Conservation (phyloP, 1,140 invertebrate genomes). For the Panagrolaimus sp. region DNA sequence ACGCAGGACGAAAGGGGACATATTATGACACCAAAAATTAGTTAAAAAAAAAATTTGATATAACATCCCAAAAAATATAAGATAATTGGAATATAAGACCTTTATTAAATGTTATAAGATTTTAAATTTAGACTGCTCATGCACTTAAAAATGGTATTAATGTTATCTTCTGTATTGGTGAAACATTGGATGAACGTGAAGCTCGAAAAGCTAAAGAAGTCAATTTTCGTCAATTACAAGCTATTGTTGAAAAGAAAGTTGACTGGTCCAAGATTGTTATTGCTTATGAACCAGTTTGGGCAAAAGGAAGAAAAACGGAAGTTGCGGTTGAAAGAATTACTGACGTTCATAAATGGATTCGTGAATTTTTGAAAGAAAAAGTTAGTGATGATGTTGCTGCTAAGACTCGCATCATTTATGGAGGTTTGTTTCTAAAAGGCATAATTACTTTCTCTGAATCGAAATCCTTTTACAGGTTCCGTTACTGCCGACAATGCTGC, state of each 20-base stretch:
- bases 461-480: constrained; percentile 67
- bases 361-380: constrained; percentile 78
- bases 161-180: constrained; percentile 95
- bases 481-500: constrained; percentile 85
- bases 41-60: no score
- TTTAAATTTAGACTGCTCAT: constrained; percentile 82
- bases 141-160: constrained; percentile 79
- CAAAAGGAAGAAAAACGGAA: constrained; percentile 97
- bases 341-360: constrained; percentile 73
- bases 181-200: constrained; percentile 90
- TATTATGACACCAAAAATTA: no score
- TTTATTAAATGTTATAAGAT: no score
- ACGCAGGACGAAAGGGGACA: no score
- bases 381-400: constrained; percentile 74
- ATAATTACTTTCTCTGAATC: no score
- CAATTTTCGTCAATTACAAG: constrained; percentile 82
- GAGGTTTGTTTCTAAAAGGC: constrained; percentile 67
- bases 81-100: no score
- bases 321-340: constrained; percentile 83
- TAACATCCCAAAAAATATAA: no score
- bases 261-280: constrained; percentile 90
- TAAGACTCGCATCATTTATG: constrained; percentile 83
- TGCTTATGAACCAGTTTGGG: constrained; percentile 99
- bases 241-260: constrained; percentile 69
- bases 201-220: constrained; percentile 81